Base-by-base conservation (phyloP, 2,888 invertebrate genomes). In the Alentia gelatinosa region DNA sequence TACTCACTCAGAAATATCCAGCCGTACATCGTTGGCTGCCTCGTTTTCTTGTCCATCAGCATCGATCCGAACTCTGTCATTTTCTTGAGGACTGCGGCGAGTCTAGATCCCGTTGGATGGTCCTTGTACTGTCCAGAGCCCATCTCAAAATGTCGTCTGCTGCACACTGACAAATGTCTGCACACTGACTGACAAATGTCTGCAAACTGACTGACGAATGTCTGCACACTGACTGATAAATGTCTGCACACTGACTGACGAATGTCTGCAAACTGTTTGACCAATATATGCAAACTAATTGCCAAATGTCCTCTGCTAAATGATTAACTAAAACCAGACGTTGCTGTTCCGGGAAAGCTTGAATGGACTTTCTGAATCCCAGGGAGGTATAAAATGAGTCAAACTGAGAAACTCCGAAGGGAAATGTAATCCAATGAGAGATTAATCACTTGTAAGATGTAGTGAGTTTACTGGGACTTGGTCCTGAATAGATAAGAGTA, bases 1-100 rank as follows among this genome's bases (percentile, higher is more conserved):
- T 47, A 86, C 86, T 47, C n/a, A 86, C 86, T 89, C 9, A 89
- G 74, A 33, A 90, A 75, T 42, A 90, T 33, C 90, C 90, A 90
- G 9, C 90, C 90, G 26, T 19, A 90, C 23, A 90, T 9, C n/a
- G 90, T 90, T 0, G 90, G 90, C 30, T 47, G 35, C 26, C 83
- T 40, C 19, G 33, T 90, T 26, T 50, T 75, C 12, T 42, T 90
- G 79, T 90, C 75, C 79, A 90, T 90, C 23, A 90, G 26, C 75
- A 90, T 86, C 23, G 15, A 5, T 19, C 47, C 42, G 23, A 86
- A 42, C 26, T 42, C 50, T 4, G 3, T 47, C 4, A 86, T n/a
- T 30, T 47, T 42, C 0, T 12, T 86, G 4, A 47, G 1, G 3
- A 47, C 50, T 1, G 1, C 50, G 7, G 83, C 15, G n/a, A 83